Base-by-base conservation (phyloP, 1,140 invertebrate species). In the Grapholita molesta region DNA sequence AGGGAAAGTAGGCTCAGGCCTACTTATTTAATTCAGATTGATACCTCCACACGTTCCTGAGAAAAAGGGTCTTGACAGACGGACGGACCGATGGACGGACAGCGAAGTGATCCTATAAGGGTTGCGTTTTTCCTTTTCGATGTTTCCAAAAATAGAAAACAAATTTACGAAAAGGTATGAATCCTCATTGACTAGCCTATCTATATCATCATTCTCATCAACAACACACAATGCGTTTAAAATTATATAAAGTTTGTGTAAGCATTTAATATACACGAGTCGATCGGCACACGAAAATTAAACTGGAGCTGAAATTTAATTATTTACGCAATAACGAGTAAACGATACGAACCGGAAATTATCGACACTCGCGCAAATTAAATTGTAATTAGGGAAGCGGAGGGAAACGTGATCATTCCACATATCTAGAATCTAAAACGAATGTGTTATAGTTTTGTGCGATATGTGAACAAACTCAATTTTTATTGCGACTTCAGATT, bases 291-390 rank as follows among this genome's bases (percentile, higher is more conserved):
- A 30, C 55, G 55, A 61, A 61, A 61, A 61, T 61, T 12, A 30
- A 61, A 61, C 3, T 25, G 6, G 28, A 61, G 25, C 55, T n/a
- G 28, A 61, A 61, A 61, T 61, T 61, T 61, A 61, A 61, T 61
- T 61, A 61, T 61, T 61, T 30, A 61, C 55, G 55, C 55, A 61
- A 32, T 61, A 61, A 30, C n/a, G 28, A 32, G 55, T 32, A 61
- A 61, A 30, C 55, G 55, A 61, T 61, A 61, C 25, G 55, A 6
- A 1, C 25, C 55, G 25, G 55, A 61, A 15, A 61, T 48, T 21
- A 61, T 61, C 5, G 25, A 28, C 25, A 8, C 28, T 21, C 18
- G 24, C n/a, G 3, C n/a, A 28, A 61, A 32, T 61, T 61, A 30
- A 21, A 30, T 61, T 15, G 55, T 28, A 61, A 61, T 15, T 30